These are phyloP conservation scores for Caenorhabditis parvicauda DNA, from an alignment of 2,888 invertebrate species.

Conservation along the genomic window DNA sequence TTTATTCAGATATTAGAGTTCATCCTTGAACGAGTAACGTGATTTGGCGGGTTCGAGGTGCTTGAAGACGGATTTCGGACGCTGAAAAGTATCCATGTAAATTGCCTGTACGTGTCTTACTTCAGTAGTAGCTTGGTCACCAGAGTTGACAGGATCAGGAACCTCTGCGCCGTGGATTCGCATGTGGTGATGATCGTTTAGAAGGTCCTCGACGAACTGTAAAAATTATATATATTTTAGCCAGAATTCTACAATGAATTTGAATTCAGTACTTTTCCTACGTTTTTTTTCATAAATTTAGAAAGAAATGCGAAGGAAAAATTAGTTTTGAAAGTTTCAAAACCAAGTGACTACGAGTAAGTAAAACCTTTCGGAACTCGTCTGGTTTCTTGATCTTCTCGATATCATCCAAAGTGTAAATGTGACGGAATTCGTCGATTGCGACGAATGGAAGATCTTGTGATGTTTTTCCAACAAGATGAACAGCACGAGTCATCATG, in stretches of 20 bases:
- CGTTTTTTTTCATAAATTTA: too few species aligned
- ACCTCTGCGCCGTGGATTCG: slow-evolving; percentile 7
- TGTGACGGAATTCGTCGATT: slow-evolving; percentile 19
- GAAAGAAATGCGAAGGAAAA: too few species aligned
- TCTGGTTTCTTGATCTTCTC: slow-evolving; percentile 16
- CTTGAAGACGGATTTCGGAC: slow-evolving; percentile 21
- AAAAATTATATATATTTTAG: too few species aligned
- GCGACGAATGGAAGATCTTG: slow-evolving; percentile 13
- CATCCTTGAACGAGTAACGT: slow-evolving; percentile 23
- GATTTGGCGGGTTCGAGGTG: slow-evolving; percentile 14
- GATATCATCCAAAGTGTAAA: slow-evolving; percentile 8
- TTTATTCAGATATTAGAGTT: slow-evolving; percentile 4
- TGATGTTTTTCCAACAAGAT: background rate
- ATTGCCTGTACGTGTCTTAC: background rate
- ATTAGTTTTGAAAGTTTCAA: too few species aligned
- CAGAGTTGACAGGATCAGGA: background rate
- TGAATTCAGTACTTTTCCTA: too few species aligned
- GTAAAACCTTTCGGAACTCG: slow-evolving; percentile 9
- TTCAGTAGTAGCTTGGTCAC: slow-evolving; percentile 3
- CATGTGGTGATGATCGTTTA: slow-evolving; percentile 10
- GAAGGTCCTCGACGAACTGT: slow-evolving; percentile 18
- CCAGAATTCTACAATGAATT: too few species aligned
- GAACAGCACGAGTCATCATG: slow-evolving; percentile 5
- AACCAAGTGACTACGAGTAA: too few species aligned
- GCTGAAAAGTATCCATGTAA: background rate